These are phyloP conservation scores for Myotis davidii DNA, from an alignment of 2,113 vertebrate species.

Conservation along the genomic window DNA sequence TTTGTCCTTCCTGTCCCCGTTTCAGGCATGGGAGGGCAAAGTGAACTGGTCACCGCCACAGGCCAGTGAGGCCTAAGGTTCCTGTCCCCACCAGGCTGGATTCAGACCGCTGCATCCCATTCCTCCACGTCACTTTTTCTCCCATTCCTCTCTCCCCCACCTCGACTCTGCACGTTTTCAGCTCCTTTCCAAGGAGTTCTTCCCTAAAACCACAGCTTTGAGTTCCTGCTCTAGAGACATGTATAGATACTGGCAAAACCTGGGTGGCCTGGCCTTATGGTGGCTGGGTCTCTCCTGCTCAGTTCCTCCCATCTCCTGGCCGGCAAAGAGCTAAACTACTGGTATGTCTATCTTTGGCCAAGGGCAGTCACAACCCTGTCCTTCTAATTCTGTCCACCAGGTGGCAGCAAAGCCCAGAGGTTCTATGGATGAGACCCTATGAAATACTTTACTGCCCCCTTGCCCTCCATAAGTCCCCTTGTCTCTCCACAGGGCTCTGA, in stretches of 20 bases:
- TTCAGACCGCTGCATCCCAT: not conserved
- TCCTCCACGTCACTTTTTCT: not conserved
- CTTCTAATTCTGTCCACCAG: constrained; percentile 57
- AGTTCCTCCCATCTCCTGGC: not conserved
- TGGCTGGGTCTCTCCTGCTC: not conserved
- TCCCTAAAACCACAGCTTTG: not conserved
- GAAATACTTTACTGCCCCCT: not conserved
- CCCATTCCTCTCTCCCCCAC: not conserved
- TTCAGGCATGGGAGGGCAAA: not conserved
- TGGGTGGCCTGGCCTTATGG: not conserved
- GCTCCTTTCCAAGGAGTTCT: not conserved
- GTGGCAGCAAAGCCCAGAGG: constrained; percentile 78
- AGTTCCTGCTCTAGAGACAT: not conserved
- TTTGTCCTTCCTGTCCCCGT: not conserved
- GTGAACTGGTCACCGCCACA: not conserved
- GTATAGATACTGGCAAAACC: accelerated
- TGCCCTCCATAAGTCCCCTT: not conserved
- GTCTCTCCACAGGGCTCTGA: not conserved
- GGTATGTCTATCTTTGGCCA: not conserved
- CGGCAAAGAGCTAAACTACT: not conserved
- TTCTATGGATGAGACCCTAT: not conserved
- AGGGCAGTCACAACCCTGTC: not conserved
- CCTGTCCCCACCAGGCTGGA: not conserved
- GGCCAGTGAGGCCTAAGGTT: not conserved
- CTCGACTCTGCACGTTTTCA: too few relatives aligned